A percentile compares a stretch with the other conserved stretches of the same genome.
These are phyloP conservation scores for Sebastes minor DNA, from an alignment of 2,797 vertebrate genomes.

Conservation along the genomic window DNA sequence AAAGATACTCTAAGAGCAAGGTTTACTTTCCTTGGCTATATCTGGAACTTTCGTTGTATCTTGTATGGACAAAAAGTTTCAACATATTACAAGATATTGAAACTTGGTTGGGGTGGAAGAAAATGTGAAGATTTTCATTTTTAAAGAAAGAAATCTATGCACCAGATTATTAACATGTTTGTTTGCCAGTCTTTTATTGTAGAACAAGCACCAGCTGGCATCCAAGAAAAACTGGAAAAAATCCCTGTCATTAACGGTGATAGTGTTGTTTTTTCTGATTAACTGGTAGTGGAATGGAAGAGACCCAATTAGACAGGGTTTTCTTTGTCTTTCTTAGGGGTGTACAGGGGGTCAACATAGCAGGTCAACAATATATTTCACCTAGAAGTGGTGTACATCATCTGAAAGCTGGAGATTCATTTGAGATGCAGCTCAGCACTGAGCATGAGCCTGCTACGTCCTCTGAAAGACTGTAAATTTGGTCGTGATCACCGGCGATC, in stretches of 20 bases:
- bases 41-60: neutral
- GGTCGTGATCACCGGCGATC: neutral
- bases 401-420: neutral
- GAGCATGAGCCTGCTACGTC: neutral
- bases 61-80: neutral
- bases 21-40: neutral
- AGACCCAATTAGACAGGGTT: neutral
- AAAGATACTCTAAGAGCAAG: neutral
- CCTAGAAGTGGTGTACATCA: neutral
- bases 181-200: slow-evolving; percentile 3
- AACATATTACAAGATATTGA: neutral
- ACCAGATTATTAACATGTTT: slow-evolving; percentile 5
- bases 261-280: neutral
- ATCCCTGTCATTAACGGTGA: neutral
- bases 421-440: neutral
- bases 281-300: neutral
- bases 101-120: neutral
- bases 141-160: neutral
- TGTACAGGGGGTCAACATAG: neutral
- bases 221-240: neutral
- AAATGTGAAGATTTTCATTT: neutral
- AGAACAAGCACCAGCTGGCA: slow-evolving; percentile 13
- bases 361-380: too few species aligned
- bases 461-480: neutral
- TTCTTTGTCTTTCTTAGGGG: neutral